phyloP scores from a whole-genome alignment of 2,888 invertebrate species.

The Drosophila nr. perissopoda region DNA sequence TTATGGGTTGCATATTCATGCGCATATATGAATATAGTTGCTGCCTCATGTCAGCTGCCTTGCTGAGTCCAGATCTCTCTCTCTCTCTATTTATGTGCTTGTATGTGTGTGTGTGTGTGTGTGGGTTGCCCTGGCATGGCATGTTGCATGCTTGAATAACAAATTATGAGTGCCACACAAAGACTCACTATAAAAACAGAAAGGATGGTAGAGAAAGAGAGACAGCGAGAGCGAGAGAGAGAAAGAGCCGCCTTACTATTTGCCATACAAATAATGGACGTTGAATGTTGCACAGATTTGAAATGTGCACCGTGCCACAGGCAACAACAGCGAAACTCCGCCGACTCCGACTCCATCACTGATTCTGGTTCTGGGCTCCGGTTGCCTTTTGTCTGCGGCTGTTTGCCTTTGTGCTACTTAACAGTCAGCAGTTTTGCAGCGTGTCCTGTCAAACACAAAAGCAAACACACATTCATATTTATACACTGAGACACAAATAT shows the following conservation, averaged over 20 bases:
- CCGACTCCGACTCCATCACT: conserved; percentile 13
- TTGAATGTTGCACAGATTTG: conserved; percentile 73
- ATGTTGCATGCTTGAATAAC: conserved; percentile 81
- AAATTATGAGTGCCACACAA: conserved; percentile 79
- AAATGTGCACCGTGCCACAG: conserved; percentile 62
- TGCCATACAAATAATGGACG: conserved; percentile 77
- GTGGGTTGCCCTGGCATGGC: conserved; percentile 45
- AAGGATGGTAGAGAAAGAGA: conserved; percentile 4
- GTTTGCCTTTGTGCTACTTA: conserved; percentile 79
- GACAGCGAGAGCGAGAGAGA: conserved; percentile 19
- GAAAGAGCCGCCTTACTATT: conserved; percentile 65
- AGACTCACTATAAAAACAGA: conserved; percentile 39
- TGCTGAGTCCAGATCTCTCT: conserved; percentile 22
- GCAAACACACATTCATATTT: conserved; percentile 17
- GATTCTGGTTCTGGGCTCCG: conserved; percentile 27
- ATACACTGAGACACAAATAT: conserved; percentile 4
- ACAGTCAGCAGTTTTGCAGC: conserved; percentile 71
- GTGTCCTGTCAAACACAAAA: conserved; percentile 59
- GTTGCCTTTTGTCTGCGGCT: conserved; percentile 78
- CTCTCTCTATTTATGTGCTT: background rate
- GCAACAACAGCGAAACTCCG: conserved; percentile 19
- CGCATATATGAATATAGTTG: conserved; percentile 13
- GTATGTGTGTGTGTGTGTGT: conserved; percentile 27
- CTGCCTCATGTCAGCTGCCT: conserved; percentile 53
- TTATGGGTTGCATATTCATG: conserved; percentile 61